phyloP scores from a whole-genome alignment of 2,113 vertebrate species.

The Mixornis gularis region DNA sequence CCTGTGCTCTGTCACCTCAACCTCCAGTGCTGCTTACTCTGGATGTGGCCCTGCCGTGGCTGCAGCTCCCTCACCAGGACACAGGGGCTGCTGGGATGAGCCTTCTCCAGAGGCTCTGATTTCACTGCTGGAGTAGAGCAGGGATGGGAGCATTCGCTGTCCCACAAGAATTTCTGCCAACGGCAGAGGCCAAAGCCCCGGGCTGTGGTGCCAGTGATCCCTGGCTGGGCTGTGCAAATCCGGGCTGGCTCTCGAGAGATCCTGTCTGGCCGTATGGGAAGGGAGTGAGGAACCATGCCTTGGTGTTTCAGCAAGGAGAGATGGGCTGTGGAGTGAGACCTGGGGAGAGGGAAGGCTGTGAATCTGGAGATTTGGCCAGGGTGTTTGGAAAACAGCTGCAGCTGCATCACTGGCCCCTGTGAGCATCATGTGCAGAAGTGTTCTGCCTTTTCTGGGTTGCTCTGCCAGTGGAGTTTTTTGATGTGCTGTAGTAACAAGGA shows the following conservation, averaged over 20 bases:
- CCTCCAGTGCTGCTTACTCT: background rate
- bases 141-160: background rate
- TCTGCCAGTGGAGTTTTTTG: background rate
- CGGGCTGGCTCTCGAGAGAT: rapidly evolving
- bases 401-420: background rate
- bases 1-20: background rate
- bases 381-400: background rate
- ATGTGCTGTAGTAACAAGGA: background rate
- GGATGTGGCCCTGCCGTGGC: rapidly evolving
- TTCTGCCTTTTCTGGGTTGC: background rate
- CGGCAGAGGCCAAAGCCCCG: rapidly evolving
- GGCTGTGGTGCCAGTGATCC: rapidly evolving
- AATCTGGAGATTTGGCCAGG: background rate
- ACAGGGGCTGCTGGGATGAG: background rate
- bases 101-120: background rate
- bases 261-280: background rate
- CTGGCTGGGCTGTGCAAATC: background rate
- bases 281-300: background rate
- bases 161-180: rapidly evolving
- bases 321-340: background rate
- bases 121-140: background rate
- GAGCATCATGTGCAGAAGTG: background rate
- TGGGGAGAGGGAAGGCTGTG: background rate
- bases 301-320: background rate
- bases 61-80: background rate